Conservation (phyloP, 2,888 invertebrate genomes). For the Ochlodes sylvanus region DNA sequence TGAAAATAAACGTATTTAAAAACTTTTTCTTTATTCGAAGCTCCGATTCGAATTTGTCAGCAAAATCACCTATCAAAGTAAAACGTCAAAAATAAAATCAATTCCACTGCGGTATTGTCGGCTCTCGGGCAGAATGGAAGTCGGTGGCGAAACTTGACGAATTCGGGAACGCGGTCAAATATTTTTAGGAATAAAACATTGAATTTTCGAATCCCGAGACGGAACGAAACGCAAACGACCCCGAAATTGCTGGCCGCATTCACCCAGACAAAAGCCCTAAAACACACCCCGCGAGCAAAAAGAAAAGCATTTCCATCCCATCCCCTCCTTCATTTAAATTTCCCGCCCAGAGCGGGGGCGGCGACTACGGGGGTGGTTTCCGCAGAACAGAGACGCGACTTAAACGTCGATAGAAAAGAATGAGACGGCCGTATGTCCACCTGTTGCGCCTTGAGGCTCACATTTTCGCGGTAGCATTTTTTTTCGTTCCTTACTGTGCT, state of each 20-base stretch:
- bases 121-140: slow-evolving; percentile 5
- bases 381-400: slow-evolving; percentile 78
- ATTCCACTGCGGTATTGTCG: slow-evolving; percentile 13
- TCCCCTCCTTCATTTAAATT: slow-evolving; percentile 82
- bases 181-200: slow-evolving; percentile 60
- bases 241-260: slow-evolving; percentile 83
- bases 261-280: slow-evolving; percentile 84
- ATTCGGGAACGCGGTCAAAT: slow-evolving; percentile 49
- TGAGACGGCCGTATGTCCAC: slow-evolving; percentile 82
- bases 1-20: background rate
- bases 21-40: background rate
- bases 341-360: slow-evolving; percentile 81
- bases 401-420: slow-evolving; percentile 80
- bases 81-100: slow-evolving; percentile 17
- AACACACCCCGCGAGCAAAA: slow-evolving; percentile 82
- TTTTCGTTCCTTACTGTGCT: slow-evolving; percentile 75
- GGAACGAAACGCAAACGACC: slow-evolving; percentile 76
- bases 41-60: slow-evolving; percentile 8
- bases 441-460: slow-evolving; percentile 79
- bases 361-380: slow-evolving; percentile 81
- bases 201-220: slow-evolving; percentile 74
- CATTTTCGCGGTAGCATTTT: slow-evolving; percentile 76
- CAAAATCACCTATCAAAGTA: background rate
- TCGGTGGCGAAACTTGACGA: slow-evolving; percentile 25
- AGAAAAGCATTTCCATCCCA: slow-evolving; percentile 82